phyloP scores from a whole-genome alignment of 1,140 invertebrate species.

The Tigriopus japonicus region DNA sequence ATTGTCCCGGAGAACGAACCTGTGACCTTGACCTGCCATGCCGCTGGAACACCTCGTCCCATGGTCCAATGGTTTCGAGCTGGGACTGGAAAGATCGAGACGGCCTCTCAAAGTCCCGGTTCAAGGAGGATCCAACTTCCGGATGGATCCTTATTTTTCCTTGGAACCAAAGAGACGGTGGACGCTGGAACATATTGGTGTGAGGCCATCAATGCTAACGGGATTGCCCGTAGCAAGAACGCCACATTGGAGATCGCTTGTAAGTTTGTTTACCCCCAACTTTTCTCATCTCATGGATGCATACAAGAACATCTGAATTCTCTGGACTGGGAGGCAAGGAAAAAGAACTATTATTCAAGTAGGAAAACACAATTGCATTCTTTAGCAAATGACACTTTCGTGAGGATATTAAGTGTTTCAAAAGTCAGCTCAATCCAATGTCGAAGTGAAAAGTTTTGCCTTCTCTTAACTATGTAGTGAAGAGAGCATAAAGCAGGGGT shows the following conservation, averaged over 20 bases:
- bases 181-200: constrained; percentile 88
- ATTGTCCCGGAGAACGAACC: constrained; percentile 77
- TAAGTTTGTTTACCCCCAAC: constrained; percentile 29
- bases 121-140: constrained; percentile 65
- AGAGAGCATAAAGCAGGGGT: too few relatives aligned
- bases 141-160: constrained; percentile 77
- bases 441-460: too few relatives aligned
- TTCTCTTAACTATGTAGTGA: too few relatives aligned
- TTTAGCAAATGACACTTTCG: too few relatives aligned
- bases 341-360: too few relatives aligned
- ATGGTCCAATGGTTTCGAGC: constrained; percentile 54
- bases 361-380: too few relatives aligned
- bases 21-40: constrained; percentile 68
- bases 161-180: constrained; percentile 70
- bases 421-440: too few relatives aligned
- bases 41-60: constrained; percentile 47
- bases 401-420: too few relatives aligned
- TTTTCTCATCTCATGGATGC: too few relatives aligned
- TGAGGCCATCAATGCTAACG: constrained; percentile 67
- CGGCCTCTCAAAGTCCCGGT: too few relatives aligned
- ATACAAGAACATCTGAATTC: too few relatives aligned
- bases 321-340: too few relatives aligned
- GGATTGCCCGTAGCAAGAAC: constrained; percentile 65
- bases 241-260: constrained; percentile 83
- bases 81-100: constrained; percentile 22